A percentile compares a stretch with the other conserved stretches of the same genome.
These are phyloP conservation scores for Electrophaes corylata DNA, from an alignment of 2,888 invertebrate species.

Conservation along the genomic window DNA sequence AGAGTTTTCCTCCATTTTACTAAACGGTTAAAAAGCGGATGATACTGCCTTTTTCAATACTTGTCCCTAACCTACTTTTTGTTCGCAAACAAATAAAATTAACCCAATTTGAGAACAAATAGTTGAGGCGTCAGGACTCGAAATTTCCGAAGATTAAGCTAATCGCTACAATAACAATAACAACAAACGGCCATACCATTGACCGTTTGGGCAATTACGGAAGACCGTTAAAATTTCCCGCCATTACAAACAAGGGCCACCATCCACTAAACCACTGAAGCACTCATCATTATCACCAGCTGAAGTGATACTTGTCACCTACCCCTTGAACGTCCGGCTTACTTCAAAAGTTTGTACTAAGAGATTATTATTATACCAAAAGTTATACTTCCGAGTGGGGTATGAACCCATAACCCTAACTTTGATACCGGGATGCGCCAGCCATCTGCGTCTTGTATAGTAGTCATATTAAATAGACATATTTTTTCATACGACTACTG, in stretches of 20 bases:
- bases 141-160: slow-evolving; percentile 33
- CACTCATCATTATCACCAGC: too few species aligned
- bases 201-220: slow-evolving; percentile 40
- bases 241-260: slow-evolving; percentile 31
- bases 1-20: too few species aligned
- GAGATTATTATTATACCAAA: too few species aligned
- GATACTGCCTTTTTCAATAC: not conserved
- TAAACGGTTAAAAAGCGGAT: not conserved
- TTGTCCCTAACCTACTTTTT: not conserved
- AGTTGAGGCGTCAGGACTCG: slow-evolving; percentile 23
- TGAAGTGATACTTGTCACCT: too few species aligned
- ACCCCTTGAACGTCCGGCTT: too few species aligned
- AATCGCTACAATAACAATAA: slow-evolving; percentile 40
- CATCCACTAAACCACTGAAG: slow-evolving; percentile 6
- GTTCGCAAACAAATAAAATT: slow-evolving; percentile 17
- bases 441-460: too few species aligned
- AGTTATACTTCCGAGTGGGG: too few species aligned
- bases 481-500: too few species aligned
- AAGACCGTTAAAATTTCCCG: slow-evolving; percentile 34
- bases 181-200: slow-evolving; percentile 32
- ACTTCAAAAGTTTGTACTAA: too few species aligned
- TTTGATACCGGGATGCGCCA: too few species aligned
- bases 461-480: too few species aligned
- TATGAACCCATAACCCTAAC: too few species aligned
- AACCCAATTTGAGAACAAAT: slow-evolving; percentile 22